Base-by-base conservation (phyloP, 2,888 invertebrate genomes). In the Trachelus iudaicus region DNA sequence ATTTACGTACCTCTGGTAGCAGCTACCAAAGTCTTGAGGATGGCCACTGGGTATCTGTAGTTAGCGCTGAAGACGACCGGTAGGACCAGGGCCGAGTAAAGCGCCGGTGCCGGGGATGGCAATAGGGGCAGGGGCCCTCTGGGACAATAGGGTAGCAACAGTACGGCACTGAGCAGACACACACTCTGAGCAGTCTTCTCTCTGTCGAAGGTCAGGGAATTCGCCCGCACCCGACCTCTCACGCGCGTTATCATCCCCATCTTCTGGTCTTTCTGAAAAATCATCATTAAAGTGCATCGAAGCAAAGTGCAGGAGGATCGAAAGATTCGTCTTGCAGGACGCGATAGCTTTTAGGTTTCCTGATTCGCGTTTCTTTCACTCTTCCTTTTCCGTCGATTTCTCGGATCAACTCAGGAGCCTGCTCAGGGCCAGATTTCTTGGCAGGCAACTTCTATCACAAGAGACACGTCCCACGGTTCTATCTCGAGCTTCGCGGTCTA, bases 241-340 rank as follows among this genome's bases (percentile, higher is more conserved):
- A 95, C 95, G 87, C 95, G 92, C 56, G 94, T 95, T 87, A 95
- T 95, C 95, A 95, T 95, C 76, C 95, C 95, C 95, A 95, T 95
- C 15, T 79, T 80, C 71, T 31, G 31, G 12, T 73, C 23, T 56
- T 12, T 34, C 23, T 71, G 40, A 40, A 40, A 40, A 40, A 6
- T 15, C 1, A 40, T 15, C 15, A 6, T 40, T 40, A 15, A 40
- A 15, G 4, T 15, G 68, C 1, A 68, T 3, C 15, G 6, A 12
- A 9, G 13, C 35, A 75, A 68, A 34, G 12, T 3, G 23, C 23
- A n/a, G n/a, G 56, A 30, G 6, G 4, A 30, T 56, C 31, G 75
- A n/a, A 40, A 1, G 13, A 33, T 15, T n/a, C 0, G n/a, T 34
- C 1, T 34, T 69, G 1, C 23, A 30, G 1, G 56, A 15, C 11